These are phyloP conservation scores for Cotesia vestalis DNA, from an alignment of 1,140 invertebrate genomes.

Conservation along the genomic window DNA sequence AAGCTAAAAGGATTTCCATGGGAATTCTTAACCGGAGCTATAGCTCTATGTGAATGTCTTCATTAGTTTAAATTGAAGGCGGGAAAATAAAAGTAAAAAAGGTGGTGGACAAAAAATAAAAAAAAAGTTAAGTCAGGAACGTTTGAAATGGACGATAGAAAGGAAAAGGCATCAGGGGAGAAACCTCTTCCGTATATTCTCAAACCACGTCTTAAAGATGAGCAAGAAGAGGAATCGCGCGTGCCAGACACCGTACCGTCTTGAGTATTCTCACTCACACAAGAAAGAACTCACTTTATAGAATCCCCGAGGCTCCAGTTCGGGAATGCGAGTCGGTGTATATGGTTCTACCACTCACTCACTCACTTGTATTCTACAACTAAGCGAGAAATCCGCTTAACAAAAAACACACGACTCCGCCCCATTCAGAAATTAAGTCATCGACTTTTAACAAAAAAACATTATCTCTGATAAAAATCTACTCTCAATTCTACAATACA, in stretches of 20 bases:
- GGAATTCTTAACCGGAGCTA: background rate
- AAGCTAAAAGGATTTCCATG: background rate
- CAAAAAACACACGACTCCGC: slow-evolving; percentile 18
- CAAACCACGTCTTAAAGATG: slow-evolving; percentile 3
- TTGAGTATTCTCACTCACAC: slow-evolving; percentile 26
- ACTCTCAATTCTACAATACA: background rate
- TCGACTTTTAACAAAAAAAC: background rate
- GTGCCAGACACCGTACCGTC: slow-evolving; percentile 37
- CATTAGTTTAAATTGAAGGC: slow-evolving; percentile 10
- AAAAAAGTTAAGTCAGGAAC: slow-evolving; percentile 1
- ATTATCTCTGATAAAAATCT: slow-evolving; percentile 1
- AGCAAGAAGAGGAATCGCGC: slow-evolving; percentile 40
- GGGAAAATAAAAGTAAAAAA: slow-evolving; percentile 3
- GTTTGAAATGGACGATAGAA: slow-evolving; percentile 20
- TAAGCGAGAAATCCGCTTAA: slow-evolving; percentile 5
- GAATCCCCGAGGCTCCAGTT: slow-evolving; percentile 44
- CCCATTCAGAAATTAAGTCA: slow-evolving; percentile 14
- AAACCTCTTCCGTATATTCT: slow-evolving; percentile 15
- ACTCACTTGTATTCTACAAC: no score
- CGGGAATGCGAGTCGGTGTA: slow-evolving; percentile 43
- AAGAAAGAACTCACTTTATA: slow-evolving; percentile 48
- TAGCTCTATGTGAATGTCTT: slow-evolving; percentile 9
- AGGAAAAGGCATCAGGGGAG: slow-evolving; percentile 16
- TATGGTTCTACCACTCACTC: slow-evolving; percentile 21
- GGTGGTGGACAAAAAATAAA: background rate